Conservation (phyloP, 2,888 invertebrate genomes). For the Parapristionchus giblindavisi region DNA sequence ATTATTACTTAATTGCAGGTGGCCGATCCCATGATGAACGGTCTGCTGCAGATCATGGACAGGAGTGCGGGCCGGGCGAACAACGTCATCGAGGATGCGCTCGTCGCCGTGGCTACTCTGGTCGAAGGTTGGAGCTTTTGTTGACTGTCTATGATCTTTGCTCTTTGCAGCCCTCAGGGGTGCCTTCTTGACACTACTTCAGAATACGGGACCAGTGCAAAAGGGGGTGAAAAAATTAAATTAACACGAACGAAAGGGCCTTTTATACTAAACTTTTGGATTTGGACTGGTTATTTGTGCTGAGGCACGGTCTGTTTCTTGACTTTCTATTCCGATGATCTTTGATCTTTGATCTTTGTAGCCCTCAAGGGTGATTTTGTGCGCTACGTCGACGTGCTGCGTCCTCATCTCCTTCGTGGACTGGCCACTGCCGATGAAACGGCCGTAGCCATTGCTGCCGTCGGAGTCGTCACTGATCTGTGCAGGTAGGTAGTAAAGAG, state of each 20-base stretch:
- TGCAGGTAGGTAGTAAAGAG: too few relatives aligned
- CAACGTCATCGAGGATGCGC: slow-evolving; percentile 93
- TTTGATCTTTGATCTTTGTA: too few relatives aligned
- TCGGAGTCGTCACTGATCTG: slow-evolving; percentile 96
- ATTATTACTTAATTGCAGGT: slow-evolving; percentile 8
- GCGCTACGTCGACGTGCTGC: slow-evolving; percentile 97
- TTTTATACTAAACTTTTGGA: too few relatives aligned
- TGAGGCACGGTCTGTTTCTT: neutral
- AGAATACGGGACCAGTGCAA: too few relatives aligned
- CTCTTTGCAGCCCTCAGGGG: too few relatives aligned
- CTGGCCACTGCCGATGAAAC: slow-evolving; percentile 90
- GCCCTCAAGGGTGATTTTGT: slow-evolving; percentile 89
- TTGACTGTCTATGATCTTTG: too few relatives aligned
- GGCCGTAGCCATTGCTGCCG: slow-evolving; percentile 81
- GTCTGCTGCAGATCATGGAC: slow-evolving; percentile 84
- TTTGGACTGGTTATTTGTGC: too few relatives aligned
- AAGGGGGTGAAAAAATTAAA: too few relatives aligned
- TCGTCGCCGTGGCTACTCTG: slow-evolving; percentile 94
- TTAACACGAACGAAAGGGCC: too few relatives aligned
- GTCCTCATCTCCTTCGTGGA: slow-evolving; percentile 88
- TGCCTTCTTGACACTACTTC: too few relatives aligned
- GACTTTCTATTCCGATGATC: too few relatives aligned
- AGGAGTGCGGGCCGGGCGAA: slow-evolving; percentile 53
- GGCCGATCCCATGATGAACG: slow-evolving; percentile 95
- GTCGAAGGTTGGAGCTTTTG: slow-evolving; percentile 82